Conservation (phyloP, 2,113 vertebrate species). For the Poeciliopsis turrubarensis region DNA sequence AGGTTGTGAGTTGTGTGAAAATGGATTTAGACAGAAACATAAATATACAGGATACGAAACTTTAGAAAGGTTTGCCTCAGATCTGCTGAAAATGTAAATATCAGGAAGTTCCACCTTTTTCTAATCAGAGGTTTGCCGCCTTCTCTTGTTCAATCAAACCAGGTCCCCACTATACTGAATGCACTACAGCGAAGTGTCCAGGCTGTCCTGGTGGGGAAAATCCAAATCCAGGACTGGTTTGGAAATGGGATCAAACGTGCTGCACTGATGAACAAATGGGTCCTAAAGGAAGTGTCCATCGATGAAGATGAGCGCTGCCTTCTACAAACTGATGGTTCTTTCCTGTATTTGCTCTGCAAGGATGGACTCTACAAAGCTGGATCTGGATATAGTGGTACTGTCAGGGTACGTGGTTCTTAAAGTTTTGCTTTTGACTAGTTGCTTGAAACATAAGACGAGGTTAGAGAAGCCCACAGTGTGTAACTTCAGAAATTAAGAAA, state of each 20-base stretch:
- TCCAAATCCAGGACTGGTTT: slow-evolving; percentile 99
- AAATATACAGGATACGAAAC: not conserved
- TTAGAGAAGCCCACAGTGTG: not conserved
- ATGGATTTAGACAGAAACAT: slow-evolving; percentile 15
- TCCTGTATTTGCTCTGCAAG: slow-evolving; percentile 97
- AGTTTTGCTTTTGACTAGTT: not conserved
- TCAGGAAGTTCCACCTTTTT: not conserved
- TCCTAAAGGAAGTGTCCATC: slow-evolving; percentile 91
- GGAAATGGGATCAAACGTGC: slow-evolving; percentile 98
- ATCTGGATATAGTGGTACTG: slow-evolving; percentile 98
- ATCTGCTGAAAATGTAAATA: not conserved
- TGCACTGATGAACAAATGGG: slow-evolving; percentile 98
- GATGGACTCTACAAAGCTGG: slow-evolving; percentile 98
- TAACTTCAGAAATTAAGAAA: not conserved
- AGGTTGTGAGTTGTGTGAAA: slow-evolving; percentile 16
- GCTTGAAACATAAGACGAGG: not conserved
- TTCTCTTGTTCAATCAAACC: slow-evolving; percentile 27
- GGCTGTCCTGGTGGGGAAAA: slow-evolving; percentile 96
- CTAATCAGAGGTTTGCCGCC: not conserved
- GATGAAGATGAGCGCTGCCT: slow-evolving; percentile 96
- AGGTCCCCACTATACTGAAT: slow-evolving; percentile 97
- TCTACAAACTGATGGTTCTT: slow-evolving; percentile 97
- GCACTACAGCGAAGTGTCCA: slow-evolving; percentile 97
- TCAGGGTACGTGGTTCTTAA: slow-evolving; percentile 84
- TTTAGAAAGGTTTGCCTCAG: not conserved